Evolutionary conservation across 1,140 invertebrate genomes (phyloP).

Genomic region (Drosophila busckii): DNA sequence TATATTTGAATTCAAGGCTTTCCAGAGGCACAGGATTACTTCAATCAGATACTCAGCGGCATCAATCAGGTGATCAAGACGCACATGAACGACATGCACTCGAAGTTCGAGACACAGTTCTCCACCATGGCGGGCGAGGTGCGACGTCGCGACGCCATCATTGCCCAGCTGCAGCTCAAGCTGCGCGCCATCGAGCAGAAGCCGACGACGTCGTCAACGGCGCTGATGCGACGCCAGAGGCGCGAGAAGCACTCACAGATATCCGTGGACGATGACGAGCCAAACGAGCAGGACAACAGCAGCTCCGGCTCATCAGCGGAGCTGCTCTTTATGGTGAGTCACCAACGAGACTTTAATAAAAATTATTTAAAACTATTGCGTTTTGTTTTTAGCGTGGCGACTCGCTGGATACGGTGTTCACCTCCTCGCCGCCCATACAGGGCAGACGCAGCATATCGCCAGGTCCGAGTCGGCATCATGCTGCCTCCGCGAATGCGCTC

Average conservation of each 20-base stretch:
- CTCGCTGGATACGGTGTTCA: slow-evolving; percentile 82
- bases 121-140: slow-evolving; percentile 87
- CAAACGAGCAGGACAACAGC: slow-evolving; percentile 74
- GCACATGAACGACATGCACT: slow-evolving; percentile 84
- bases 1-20: slow-evolving; percentile 57
- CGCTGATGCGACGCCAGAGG: slow-evolving; percentile 33
- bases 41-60: slow-evolving; percentile 86
- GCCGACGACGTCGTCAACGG: slow-evolving; percentile 2
- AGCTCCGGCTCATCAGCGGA: slow-evolving; percentile 79
- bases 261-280: slow-evolving; percentile 61
- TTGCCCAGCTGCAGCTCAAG: slow-evolving; percentile 84
- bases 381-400: slow-evolving; percentile 80
- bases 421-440: slow-evolving; percentile 80
- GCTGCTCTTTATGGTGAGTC: slow-evolving; percentile 80
- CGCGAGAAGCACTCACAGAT: slow-evolving; percentile 51
- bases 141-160: slow-evolving; percentile 87
- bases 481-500: slow-evolving; percentile 56
- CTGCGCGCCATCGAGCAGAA: slow-evolving; percentile 57
- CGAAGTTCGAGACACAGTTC: slow-evolving; percentile 85
- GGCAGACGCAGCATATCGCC: slow-evolving; percentile 57
- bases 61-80: slow-evolving; percentile 88
- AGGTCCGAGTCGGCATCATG: slow-evolving; percentile 53
- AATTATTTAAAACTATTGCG: neutral
- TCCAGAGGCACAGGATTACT: slow-evolving; percentile 85
- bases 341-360: neutral